These are phyloP conservation scores for Macaca nemestrina DNA, from an alignment of 2,113 vertebrate species.

Conservation along the genomic window DNA sequence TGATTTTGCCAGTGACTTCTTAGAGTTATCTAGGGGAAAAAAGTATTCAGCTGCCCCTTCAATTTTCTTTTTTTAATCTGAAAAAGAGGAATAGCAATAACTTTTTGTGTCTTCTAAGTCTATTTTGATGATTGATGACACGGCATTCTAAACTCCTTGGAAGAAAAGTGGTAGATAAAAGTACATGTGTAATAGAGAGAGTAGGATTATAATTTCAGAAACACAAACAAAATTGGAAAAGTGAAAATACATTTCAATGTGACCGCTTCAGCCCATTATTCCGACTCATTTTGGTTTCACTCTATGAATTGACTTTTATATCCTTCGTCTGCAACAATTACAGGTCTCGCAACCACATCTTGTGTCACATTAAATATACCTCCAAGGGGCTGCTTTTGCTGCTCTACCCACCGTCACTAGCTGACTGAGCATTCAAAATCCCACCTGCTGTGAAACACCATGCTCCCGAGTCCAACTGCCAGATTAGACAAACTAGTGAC, in stretches of 20 bases:
- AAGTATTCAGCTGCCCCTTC: neutral
- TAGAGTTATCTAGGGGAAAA: neutral
- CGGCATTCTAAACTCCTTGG: neutral
- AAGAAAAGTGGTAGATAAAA: neutral
- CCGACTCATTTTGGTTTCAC: conserved; percentile 16
- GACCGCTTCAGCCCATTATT: neutral
- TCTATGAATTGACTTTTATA: neutral
- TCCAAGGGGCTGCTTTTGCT: neutral
- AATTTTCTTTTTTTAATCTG: conserved; percentile 40
- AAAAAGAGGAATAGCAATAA: neutral
- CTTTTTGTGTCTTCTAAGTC: neutral
- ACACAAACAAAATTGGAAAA: neutral
- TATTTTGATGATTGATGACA: conserved; percentile 35
- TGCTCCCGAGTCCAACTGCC: neutral
- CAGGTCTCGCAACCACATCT: neutral
- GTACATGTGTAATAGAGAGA: neutral
- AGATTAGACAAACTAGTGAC: neutral
- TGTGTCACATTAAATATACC: neutral
- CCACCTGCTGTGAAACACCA: conserved; percentile 26
- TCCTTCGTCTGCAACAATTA: conserved; percentile 22
- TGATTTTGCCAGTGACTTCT: neutral
- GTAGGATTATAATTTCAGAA: conserved; percentile 12
- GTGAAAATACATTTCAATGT: neutral
- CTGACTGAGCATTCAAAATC: conserved; percentile 47
- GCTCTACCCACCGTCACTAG: neutral